Conservation (phyloP, 1,140 invertebrate species). For the Neomicropteryx cornuta region DNA sequence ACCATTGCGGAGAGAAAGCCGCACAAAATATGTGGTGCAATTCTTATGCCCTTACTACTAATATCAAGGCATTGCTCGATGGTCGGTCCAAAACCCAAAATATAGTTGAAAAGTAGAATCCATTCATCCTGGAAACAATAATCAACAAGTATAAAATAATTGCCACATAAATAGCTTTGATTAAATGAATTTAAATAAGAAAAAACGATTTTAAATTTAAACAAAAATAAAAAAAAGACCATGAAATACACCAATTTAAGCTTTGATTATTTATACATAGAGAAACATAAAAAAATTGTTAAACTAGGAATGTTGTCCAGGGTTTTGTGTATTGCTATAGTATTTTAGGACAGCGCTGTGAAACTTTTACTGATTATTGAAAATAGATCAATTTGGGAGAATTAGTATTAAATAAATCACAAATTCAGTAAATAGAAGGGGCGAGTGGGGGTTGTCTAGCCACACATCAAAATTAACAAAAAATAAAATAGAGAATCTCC, state of each 20-base stretch:
- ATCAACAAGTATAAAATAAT: conserved; percentile 2
- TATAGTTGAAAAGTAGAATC: conserved; percentile 52
- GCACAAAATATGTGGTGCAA: conserved; percentile 50
- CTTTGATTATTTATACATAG: conserved; percentile 5
- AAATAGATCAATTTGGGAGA: too few relatives aligned
- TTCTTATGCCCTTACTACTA: conserved; percentile 29
- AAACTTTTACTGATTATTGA: too few relatives aligned
- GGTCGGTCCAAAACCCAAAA: conserved; percentile 47
- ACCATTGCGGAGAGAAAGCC: conserved; percentile 48
- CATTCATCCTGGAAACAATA: conserved; percentile 52
- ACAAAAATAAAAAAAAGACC: conserved; percentile 5
- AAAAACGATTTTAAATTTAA: too few relatives aligned
- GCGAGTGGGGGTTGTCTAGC: too few relatives aligned
- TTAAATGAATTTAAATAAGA: too few relatives aligned
- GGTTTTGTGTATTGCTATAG: too few relatives aligned
- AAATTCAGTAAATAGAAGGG: too few relatives aligned
- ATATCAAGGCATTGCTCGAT: conserved; percentile 41
- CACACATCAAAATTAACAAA: too few relatives aligned
- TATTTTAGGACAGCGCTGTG: too few relatives aligned
- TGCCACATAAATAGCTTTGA: conserved; percentile 2
- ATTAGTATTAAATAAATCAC: too few relatives aligned
- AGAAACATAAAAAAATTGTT: conserved; percentile 5
- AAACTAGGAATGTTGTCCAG: neutral
- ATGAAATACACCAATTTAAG: conserved; percentile 9
- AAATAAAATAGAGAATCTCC: too few relatives aligned